A percentile compares a stretch with the other conserved stretches of the same genome.
These are phyloP conservation scores for Capitulum mitella DNA, from an alignment of 2,888 invertebrate species.

Conservation along the genomic window DNA sequence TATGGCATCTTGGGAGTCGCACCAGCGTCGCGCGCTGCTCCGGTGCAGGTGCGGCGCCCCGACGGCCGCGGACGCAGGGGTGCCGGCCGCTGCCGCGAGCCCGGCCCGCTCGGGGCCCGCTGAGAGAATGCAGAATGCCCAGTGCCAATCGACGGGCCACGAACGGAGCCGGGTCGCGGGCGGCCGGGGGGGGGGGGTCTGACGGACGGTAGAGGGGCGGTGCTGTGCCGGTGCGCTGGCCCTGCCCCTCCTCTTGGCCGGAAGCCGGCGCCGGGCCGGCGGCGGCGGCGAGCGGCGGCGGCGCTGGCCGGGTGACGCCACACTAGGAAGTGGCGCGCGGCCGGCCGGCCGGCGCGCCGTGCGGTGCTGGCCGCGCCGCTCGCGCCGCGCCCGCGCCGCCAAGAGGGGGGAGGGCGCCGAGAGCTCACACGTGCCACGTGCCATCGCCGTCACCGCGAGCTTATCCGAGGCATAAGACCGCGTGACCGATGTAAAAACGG, in stretches of 20 bases:
- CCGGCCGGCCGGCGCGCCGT: not conserved
- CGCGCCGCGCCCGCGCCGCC: not conserved
- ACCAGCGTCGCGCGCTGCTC: not conserved
- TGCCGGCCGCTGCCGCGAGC: not conserved
- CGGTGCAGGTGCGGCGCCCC: not conserved
- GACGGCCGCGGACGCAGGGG: not conserved
- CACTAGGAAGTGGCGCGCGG: not conserved
- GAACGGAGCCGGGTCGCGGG: not conserved
- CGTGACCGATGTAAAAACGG: not conserved
- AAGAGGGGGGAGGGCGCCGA: not conserved
- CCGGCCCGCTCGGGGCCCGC: not conserved
- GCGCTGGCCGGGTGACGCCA: not conserved
- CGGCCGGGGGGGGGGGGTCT: not conserved
- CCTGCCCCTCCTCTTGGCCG: slow-evolving; percentile 5
- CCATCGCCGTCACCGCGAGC: not conserved
- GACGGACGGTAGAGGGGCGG: not conserved
- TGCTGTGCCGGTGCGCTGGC: not conserved
- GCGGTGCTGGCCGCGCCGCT: not conserved
- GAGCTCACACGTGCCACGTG: not conserved
- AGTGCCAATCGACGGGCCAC: slow-evolving; percentile 1
- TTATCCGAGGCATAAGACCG: not conserved
- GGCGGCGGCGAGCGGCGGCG: not conserved
- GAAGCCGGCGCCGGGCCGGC: not conserved
- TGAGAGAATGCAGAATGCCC: slow-evolving; percentile 11
- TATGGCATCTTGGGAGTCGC: not conserved